Evolutionary conservation across 1,140 invertebrate species (phyloP), one percentile per base, ranked within the genome.

Genomic region (Onthophagus taurus): DNA sequence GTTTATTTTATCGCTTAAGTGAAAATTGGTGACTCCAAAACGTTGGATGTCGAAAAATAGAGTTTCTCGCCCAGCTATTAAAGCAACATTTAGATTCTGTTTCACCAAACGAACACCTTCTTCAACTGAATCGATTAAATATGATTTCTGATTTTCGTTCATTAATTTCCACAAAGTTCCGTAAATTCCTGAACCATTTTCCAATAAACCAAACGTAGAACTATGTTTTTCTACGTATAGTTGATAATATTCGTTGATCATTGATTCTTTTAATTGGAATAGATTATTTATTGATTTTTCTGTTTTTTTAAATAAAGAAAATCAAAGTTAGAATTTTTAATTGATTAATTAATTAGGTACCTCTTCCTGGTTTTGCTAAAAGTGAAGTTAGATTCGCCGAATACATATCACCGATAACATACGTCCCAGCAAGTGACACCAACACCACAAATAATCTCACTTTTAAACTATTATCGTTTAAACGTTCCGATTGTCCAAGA

Each of bases 131-230:
- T 75, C 68, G 7, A 81, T 70, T 2, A 74, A 63, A 54, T 72
- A 74, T 3, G 31, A 20, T 54, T 38, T 2, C 34, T 4, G 66
- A 58, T 26, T 67, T 57, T 52, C 77, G 75, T 8, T 65, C 78
- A 82, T 82, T 11, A 78, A 52, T 1, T 70, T 60, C 64, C 77
- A 81, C 5, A 83, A 64, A 45, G 72, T 68, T 1, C 74, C 71
- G 48, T 81, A 82, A 24, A 81, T 68, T 23, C 78, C 80, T n/a
- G 78, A 82, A n/a, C 79, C 78, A 60, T 83, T 82, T 76, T 82
- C 74, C n/a, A 83, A 61, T 53, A 80, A 74, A 30, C 76, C 68
- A 46, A 79, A 62, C 0, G 77, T 78, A 3, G 78, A 79, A 51
- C 79, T 81, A 52, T 81, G 75, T 39, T 72, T 71, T 59, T 82